Conservation (phyloP, 2,888 invertebrate genomes). For the Drosophila austrosaltans region DNA sequence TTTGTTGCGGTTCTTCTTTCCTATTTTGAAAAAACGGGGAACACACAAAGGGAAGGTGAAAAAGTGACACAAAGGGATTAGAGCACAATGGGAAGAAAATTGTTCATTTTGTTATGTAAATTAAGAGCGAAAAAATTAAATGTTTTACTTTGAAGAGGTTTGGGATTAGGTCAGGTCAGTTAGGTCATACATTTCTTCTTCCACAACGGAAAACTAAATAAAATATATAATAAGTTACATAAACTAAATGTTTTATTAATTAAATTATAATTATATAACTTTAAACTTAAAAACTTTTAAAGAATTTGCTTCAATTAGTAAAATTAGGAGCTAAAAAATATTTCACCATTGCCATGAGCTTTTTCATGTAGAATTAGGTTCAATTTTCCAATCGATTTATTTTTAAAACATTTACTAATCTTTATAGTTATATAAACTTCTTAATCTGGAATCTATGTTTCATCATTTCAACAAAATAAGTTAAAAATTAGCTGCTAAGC, state of each 20-base stretch:
- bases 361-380: neutral
- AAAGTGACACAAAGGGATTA: neutral
- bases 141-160: neutral
- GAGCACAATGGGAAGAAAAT: neutral
- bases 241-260: no score
- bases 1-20: conserved; percentile 75
- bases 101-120: neutral
- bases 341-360: neutral
- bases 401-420: neutral
- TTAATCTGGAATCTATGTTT: neutral
- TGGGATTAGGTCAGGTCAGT: neutral
- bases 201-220: no score
- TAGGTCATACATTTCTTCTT: no score
- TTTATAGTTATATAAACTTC: neutral
- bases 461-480: neutral
- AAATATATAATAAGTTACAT: no score
- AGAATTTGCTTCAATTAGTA: no score
- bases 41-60: neutral
- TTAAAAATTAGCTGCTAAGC: neutral
- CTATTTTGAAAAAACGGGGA: conserved; percentile 33
- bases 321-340: no score
- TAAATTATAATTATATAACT: no score
- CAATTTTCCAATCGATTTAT: neutral
- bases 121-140: neutral
- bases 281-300: no score